Conservation (phyloP, 2,113 vertebrate genomes). For the Bujurquina vittata region DNA sequence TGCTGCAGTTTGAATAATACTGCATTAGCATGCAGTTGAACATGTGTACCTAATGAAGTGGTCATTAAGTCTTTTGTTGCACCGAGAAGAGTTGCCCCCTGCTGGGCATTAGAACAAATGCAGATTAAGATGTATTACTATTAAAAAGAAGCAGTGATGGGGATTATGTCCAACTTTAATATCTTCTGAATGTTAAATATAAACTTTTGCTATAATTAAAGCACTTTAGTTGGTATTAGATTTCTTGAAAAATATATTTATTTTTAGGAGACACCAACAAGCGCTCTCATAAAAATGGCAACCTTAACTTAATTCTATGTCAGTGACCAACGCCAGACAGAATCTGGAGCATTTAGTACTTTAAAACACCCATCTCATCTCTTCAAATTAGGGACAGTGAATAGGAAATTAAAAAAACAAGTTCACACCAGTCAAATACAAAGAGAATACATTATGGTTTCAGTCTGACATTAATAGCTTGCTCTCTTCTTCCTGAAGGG, state of each 20-base stretch:
- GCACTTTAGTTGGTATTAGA: background rate
- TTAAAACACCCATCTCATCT: background rate
- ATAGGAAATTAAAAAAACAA: background rate
- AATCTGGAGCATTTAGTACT: slow-evolving; percentile 12
- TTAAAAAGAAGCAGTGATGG: background rate
- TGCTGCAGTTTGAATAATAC: background rate
- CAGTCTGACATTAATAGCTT: slow-evolving; percentile 44
- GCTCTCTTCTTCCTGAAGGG: slow-evolving; percentile 18
- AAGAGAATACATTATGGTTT: slow-evolving; percentile 48
- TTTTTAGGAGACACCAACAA: background rate
- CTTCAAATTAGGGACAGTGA: slow-evolving; percentile 33
- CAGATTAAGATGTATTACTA: background rate
- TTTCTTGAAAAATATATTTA: background rate
- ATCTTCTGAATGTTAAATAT: background rate
- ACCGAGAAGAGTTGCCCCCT: background rate
- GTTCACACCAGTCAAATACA: slow-evolving; percentile 23
- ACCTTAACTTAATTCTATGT: background rate
- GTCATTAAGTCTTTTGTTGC: too few species aligned
- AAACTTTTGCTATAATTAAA: background rate
- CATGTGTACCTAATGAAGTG: too few species aligned
- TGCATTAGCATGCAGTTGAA: background rate
- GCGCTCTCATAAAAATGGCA: background rate
- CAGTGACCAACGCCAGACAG: slow-evolving; percentile 5
- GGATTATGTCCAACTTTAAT: background rate
- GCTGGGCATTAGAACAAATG: background rate